Evolutionary conservation across 2,113 vertebrate species (phyloP).

Genomic region (Lophius piscatorius): DNA sequence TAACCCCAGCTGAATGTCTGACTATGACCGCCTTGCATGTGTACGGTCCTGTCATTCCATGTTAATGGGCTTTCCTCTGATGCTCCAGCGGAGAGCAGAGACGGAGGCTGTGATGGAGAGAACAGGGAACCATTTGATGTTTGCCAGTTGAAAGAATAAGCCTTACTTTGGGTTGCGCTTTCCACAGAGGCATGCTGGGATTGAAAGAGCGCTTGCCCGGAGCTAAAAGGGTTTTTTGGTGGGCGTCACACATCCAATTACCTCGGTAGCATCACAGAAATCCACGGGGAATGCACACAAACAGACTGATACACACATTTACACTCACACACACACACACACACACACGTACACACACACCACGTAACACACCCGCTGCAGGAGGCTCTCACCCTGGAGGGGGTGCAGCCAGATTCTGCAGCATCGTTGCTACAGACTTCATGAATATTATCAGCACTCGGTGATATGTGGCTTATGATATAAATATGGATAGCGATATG

Average conservation of each 20-base stretch:
- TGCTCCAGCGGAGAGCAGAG: conserved; percentile 39
- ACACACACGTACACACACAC: conserved; percentile 44
- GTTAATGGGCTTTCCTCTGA: conserved; percentile 67
- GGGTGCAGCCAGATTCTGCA: conserved; percentile 47
- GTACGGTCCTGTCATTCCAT: conserved; percentile 53
- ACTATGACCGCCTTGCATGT: conserved; percentile 22
- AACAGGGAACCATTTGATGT: conserved; percentile 77
- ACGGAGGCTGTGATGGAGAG: conserved; percentile 60
- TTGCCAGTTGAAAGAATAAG: conserved; percentile 77
- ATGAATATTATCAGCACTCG: conserved; percentile 71
- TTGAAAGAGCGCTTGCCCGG: conserved; percentile 75
- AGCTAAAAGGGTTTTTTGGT: conserved; percentile 79
- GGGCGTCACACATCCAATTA: conserved; percentile 82
- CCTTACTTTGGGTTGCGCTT: conserved; percentile 76
- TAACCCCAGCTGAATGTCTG: conserved; percentile 12
- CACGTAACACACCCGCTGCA: conserved; percentile 47
- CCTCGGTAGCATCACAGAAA: conserved; percentile 72
- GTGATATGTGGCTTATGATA: conserved; percentile 58
- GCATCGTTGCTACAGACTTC: conserved; percentile 55
- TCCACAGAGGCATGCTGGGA: conserved; percentile 74
- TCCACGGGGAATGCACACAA: conserved; percentile 44
- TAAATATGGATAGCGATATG: conserved; percentile 70
- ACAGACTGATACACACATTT: conserved; percentile 30
- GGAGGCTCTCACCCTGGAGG: conserved; percentile 42
- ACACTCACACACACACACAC: conserved; percentile 9